Percentiles rank a stretch among this genome's conserved stretches.
phyloP scores from a whole-genome alignment of 1,140 invertebrate genomes.

The Archivesica marissinica region DNA sequence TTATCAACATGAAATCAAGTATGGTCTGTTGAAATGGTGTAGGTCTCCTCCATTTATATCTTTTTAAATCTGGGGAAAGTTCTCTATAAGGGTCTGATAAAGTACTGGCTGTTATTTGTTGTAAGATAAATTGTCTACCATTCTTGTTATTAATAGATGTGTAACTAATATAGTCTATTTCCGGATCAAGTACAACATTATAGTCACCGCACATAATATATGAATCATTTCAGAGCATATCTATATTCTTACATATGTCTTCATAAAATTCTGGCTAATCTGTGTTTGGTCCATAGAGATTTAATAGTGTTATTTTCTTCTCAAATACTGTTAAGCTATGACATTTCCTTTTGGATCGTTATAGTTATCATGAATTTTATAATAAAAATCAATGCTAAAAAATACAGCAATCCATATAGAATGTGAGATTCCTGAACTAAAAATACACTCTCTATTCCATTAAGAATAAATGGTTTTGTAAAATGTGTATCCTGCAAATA shows the following conservation, averaged over 20 bases:
- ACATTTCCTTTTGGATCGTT: background rate
- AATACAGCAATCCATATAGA: background rate
- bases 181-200: slow-evolving; percentile 19
- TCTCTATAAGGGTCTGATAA: too few relatives aligned
- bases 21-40: background rate
- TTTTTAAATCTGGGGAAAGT: too few relatives aligned
- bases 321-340: background rate
- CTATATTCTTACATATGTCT: background rate
- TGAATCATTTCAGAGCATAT: slow-evolving; percentile 14
- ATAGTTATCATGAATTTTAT: background rate
- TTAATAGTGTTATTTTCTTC: slow-evolving; percentile 11
- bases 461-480: background rate
- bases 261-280: slow-evolving; percentile 40
- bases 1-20: background rate
- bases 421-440: background rate
- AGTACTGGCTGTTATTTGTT: background rate
- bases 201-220: slow-evolving; percentile 42
- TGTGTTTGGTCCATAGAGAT: slow-evolving; percentile 55
- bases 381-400: background rate
- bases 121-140: slow-evolving; percentile 12
- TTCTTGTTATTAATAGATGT: slow-evolving; percentile 43
- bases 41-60: background rate
- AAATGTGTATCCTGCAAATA: background rate
- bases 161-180: slow-evolving; percentile 19
- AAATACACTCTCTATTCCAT: background rate